Percentiles rank a stretch among this genome's conserved stretches.
Conservation (phyloP, 2,113 vertebrate genomes). For the Australoheros scitulus region DNA sequence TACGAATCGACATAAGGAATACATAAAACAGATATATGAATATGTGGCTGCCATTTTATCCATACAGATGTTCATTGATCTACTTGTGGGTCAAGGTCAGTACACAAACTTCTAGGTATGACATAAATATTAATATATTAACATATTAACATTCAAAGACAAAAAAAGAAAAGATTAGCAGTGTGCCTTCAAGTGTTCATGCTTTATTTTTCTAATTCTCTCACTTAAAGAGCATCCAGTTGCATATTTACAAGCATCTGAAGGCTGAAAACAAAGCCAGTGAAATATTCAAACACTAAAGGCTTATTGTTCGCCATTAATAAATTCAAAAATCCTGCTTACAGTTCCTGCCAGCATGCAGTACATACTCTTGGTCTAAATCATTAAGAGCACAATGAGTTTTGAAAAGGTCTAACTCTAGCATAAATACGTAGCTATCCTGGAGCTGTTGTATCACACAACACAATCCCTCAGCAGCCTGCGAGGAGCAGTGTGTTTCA, state of each 20-base stretch:
- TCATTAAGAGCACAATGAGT: slow-evolving; percentile 29
- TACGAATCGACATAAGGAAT: not conserved
- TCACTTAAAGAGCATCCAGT: not conserved
- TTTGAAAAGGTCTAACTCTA: slow-evolving; percentile 45
- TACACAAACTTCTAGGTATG: not conserved
- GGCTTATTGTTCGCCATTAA: slow-evolving; percentile 28
- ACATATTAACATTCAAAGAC: slow-evolving; percentile 1
- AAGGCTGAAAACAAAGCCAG: slow-evolving; percentile 62
- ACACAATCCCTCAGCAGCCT: slow-evolving; percentile 69
- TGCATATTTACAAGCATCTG: slow-evolving; percentile 15
- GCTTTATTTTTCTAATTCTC: slow-evolving; percentile 9
- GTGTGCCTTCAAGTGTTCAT: not conserved
- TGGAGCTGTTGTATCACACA: slow-evolving; percentile 46
- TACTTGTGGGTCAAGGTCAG: not conserved
- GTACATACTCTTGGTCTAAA: slow-evolving; percentile 22
- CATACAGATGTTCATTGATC: not conserved
- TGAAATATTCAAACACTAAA: slow-evolving; percentile 42
- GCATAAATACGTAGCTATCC: slow-evolving; percentile 44
- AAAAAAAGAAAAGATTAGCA: not conserved
- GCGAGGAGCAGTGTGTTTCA: slow-evolving; percentile 91
- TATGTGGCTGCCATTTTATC: not conserved
- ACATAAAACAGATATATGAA: not conserved
- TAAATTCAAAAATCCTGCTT: slow-evolving; percentile 33
- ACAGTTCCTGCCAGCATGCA: slow-evolving; percentile 24
- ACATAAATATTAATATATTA: slow-evolving; percentile 7